Evolutionary conservation across 1,140 invertebrate species (phyloP), one percentile per base, ranked within the genome.

Genomic region (Vanessa atalanta): DNA sequence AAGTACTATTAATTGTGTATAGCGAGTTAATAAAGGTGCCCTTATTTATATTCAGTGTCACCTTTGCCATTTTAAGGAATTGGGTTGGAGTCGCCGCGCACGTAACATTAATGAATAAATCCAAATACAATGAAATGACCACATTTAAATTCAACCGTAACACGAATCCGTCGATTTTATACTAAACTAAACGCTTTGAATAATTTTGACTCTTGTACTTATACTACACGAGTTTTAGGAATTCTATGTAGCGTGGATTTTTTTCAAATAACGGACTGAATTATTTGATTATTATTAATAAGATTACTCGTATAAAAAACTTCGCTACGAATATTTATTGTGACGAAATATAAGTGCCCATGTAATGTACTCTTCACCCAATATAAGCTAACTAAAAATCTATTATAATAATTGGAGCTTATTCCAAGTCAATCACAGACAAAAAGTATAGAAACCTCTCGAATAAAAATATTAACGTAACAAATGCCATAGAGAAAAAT

Each of bases 91-190:
- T n/a, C 5, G 13, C 23, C 11, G 8, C 57, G 57, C 77, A 77
- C 47, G 69, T 75, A 79, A 73, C 57, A 51, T 73, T 37, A n/a
- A 78, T 77, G 72, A 80, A 82, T 80, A 81, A 78, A 70, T 73
- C 75, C 72, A 77, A 78, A 82, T 83, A 75, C 74, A 69, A 76
- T 73, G 73, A 77, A 85, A 79, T 82, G 53, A 65, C 65, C 78
- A 61, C 76, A 84, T 83, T 84, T 83, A 78, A 70, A 84, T 83
- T 82, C 81, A 53, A 67, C 37, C 50, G 60, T 51, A 47, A 73
- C 63, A 47, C 15, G 63, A 65, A 65, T 65, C 13, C 47, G 63
- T 6, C 65, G 71, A 78, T 82, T 81, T 76, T 65, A 53, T 51
- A 66, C 47, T 71, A 73, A 73, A 43, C 20, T 16, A 51, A 73